Percentiles rank a stretch among this genome's conserved stretches.
Evolutionary conservation across 2,888 invertebrate genomes (phyloP).

Genomic region (Cryptosula pallasiana): DNA sequence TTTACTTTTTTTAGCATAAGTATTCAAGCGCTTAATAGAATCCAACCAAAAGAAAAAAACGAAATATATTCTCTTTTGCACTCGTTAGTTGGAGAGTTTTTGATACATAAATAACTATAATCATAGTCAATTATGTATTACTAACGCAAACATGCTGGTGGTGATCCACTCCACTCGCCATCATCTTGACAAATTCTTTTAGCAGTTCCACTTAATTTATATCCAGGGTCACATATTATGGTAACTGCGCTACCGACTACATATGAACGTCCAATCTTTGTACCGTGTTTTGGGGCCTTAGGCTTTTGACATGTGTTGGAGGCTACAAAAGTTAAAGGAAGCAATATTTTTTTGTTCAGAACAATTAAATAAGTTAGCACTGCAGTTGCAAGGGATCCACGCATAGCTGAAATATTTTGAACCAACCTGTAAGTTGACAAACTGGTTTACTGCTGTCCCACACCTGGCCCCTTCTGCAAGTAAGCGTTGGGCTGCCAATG

Average conservation of each 20-base stretch:
- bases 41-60: too few relatives aligned
- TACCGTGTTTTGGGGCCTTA: neutral
- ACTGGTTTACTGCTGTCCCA: conserved; percentile 59
- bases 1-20: too few relatives aligned
- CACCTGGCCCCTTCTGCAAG: conserved; percentile 87
- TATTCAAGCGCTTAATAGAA: too few relatives aligned
- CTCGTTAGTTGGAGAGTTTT: too few relatives aligned
- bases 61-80: too few relatives aligned
- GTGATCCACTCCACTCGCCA: conserved; percentile 18
- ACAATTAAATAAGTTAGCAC: too few relatives aligned
- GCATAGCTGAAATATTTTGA: too few relatives aligned
- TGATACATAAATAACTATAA: too few relatives aligned
- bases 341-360: too few relatives aligned
- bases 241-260: neutral
- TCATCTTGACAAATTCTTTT: neutral
- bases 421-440: conserved; percentile 6
- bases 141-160: conserved; percentile 13
- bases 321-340: conserved; percentile 2
- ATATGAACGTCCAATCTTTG: neutral
- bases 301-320: conserved; percentile 2
- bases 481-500: conserved; percentile 79
- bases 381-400: too few relatives aligned
- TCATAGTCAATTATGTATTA: too few relatives aligned
- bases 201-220: conserved; percentile 6
- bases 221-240: conserved; percentile 13